Base-by-base conservation (phyloP, 2,113 vertebrate genomes). In the Thinocorus orbignyianus region DNA sequence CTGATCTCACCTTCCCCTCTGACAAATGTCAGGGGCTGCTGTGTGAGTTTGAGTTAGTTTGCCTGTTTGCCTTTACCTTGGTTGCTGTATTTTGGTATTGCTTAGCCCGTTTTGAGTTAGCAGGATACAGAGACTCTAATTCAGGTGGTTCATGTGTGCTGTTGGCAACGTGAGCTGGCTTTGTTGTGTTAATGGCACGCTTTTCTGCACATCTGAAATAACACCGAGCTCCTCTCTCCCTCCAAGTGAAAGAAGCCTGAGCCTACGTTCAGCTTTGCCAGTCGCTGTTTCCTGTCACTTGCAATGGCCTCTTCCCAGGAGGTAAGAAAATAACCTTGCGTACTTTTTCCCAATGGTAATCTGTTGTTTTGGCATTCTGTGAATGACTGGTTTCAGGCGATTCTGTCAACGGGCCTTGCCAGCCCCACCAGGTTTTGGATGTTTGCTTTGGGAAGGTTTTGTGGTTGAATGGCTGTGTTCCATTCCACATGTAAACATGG, bases 391-490 rank as follows among this genome's bases (percentile, higher is more conserved):
- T 78, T 92, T 94, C 83, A 94, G 91, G 78, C 77, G 48, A 85
- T 52, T 42, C 86, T 71, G 86, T 90, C 85, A 65, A 20, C 1
- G 10, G 60, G 35, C 80, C 90, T 72, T 96, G 96, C 96, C 97
- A 97, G 97, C 97, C 88, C 97, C 88, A 24, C 88, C 97, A 96
- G 95, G 93, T 93, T 97, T 95, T 95, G 86, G 92, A 96, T 97
- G 90, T 97, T 97, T 97, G 96, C 95, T 96, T 97, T 97, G 96
- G 96, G 97, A 97, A 93, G 88, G 33, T 95, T 97, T 96, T 96
- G 97, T 97, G 93, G 87, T 74, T 33, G 88, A 79, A 69, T 96
- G 96, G 96, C 84, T 65, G 81, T 80, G 72, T 57, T 97, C 95
- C 97, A 97, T 82, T 95, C 96, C 97, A 93, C 97, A 97, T 96